Evolutionary conservation across 2,113 vertebrate genomes (phyloP).

Genomic region (Crotalus tigris): DNA sequence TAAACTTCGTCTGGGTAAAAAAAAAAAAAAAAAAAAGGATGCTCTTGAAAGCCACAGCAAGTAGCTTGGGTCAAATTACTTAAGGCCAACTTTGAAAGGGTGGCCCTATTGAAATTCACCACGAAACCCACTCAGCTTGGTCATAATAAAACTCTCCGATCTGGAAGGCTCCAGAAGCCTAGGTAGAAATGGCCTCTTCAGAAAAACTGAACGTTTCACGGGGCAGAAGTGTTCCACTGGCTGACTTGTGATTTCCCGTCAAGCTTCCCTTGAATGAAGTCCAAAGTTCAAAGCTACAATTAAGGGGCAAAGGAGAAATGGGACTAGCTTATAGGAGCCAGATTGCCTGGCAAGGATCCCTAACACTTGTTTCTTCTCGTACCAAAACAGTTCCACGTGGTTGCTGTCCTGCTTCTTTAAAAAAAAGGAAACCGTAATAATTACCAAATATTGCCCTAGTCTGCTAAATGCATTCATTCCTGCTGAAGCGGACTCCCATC

Average conservation of each 20-base stretch:
- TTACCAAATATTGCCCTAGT: slow-evolving; percentile 37
- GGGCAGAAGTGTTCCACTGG: neutral
- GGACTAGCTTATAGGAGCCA: slow-evolving; percentile 45
- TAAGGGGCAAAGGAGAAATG: slow-evolving; percentile 18
- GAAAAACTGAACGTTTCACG: neutral
- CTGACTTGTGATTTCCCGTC: neutral
- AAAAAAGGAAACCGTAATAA: neutral
- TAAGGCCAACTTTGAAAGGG: slow-evolving; percentile 18
- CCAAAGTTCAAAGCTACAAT: slow-evolving; percentile 35
- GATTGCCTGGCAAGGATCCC: slow-evolving; percentile 39
- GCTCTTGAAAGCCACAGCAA: neutral
- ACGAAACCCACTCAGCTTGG: neutral
- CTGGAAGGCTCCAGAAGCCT: slow-evolving; percentile 15
- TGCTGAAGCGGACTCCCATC: slow-evolving; percentile 59
- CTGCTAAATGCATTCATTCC: slow-evolving; percentile 44
- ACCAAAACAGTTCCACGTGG: slow-evolving; percentile 47
- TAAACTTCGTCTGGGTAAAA: slow-evolving; percentile 3
- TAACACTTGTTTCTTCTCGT: slow-evolving; percentile 25
- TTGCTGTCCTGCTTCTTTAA: slow-evolving; percentile 45
- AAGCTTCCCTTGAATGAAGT: neutral
- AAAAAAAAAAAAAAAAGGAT: neutral
- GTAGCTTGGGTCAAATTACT: neutral
- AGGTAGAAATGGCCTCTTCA: neutral
- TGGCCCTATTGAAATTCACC: slow-evolving; percentile 18
- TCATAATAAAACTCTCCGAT: neutral